These are phyloP conservation scores for Zaprionus vittiger DNA, from an alignment of 1,140 invertebrate species.

Conservation along the genomic window DNA sequence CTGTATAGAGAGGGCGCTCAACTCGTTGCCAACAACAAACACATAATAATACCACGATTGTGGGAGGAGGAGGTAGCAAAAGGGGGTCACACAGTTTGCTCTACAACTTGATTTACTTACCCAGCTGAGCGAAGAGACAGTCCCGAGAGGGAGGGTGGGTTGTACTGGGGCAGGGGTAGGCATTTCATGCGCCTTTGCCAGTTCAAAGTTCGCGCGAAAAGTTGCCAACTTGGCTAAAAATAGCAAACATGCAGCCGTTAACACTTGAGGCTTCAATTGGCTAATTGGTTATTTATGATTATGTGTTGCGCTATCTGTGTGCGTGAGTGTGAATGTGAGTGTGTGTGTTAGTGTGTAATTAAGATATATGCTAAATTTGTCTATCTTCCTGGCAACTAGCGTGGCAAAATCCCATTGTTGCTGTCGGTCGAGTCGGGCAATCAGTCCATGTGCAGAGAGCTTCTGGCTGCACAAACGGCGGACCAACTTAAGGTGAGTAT, in stretches of 20 bases:
- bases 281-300: conserved; percentile 80
- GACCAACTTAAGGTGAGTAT: conserved; percentile 89
- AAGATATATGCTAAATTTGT: conserved; percentile 25
- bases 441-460: conserved; percentile 95
- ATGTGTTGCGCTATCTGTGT: conserved; percentile 22
- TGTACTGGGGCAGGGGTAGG: neutral
- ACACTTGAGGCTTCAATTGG: conserved; percentile 81
- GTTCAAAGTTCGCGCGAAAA: conserved; percentile 77
- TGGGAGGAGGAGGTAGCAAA: conserved; percentile 39
- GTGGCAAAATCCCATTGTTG: conserved; percentile 96
- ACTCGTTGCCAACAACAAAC: conserved; percentile 82
- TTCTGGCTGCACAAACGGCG: conserved; percentile 92
- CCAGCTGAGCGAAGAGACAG: conserved; percentile 20
- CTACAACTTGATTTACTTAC: conserved; percentile 56
- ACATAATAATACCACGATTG: conserved; percentile 56
- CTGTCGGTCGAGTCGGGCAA: conserved; percentile 97
- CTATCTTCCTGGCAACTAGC: conserved; percentile 87
- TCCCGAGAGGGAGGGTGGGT: too few species aligned
- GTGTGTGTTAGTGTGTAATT: conserved; percentile 45
- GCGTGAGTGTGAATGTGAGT: conserved; percentile 7
- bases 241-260: conserved; percentile 73
- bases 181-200: conserved; percentile 40
- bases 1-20: conserved; percentile 57
- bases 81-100: conserved; percentile 71
- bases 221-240: conserved; percentile 80